Evolutionary conservation across 2,888 invertebrate species (phyloP), one percentile per base, ranked within the genome.

Genomic region (Sylvicola cinctus): DNA sequence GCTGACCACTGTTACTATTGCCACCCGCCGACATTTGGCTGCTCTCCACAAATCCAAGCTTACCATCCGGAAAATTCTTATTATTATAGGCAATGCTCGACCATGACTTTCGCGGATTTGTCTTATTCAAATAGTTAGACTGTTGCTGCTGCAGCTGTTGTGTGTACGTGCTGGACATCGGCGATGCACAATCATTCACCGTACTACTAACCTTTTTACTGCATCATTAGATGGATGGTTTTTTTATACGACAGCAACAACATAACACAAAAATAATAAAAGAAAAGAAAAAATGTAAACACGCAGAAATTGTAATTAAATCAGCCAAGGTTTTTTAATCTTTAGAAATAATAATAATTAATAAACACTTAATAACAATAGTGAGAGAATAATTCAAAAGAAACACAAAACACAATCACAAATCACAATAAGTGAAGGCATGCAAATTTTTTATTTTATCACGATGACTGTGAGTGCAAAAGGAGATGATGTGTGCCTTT

Each of bases 31-130:
- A n/a, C 14, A 6, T 12, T 30, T 11, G 8, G 17, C n/a, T 30
- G n/a, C 10, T 31, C n/a, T 11, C 17, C 17, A 32, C 47, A 40
- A 46, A 47, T 16, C 42, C 39, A 33, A 45, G 37, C 40, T 47
- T 47, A 33, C 45, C 47, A 40, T 46, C 47, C 14, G 47, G 46
- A 31, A 47, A 45, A 42, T 47, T 47, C 42, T 45, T 46, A 41
- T 47, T 47, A 42, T 46, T 45, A 40, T 45, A 46, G 31, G 46
- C 46, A 40, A 46, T 45, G 40, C 43, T 46, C 36, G 46, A 43
- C 47, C 47, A 47, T 33, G 47, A 45, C 31, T 45, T 42, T 40
- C 44, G 42, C 20, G 46, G 40, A 36, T 44, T 46, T 38, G 40
- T 40, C 36, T 41, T n/a, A n/a, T n/a, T n/a, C n/a, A 38, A 29